Evolutionary conservation across 1,140 invertebrate species (phyloP).

Genomic region (Phocides pigmalion): DNA sequence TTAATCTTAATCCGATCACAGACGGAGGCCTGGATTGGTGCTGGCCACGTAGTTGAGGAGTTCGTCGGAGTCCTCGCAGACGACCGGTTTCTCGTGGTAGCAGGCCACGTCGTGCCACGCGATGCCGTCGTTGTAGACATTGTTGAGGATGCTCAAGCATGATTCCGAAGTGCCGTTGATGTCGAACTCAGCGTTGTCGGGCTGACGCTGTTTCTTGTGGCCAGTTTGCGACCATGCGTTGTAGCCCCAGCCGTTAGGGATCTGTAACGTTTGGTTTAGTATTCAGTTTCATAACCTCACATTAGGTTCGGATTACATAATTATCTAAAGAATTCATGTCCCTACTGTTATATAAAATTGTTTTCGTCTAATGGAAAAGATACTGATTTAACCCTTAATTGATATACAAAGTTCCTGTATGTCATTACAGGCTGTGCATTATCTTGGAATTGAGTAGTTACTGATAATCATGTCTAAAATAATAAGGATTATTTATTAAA

Average conservation of each 20-base stretch:
- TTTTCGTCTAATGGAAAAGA: too few relatives aligned
- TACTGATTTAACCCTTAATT: too few relatives aligned
- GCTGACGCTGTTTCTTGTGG: conserved; percentile 94
- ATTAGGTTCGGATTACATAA: too few relatives aligned
- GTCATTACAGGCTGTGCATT: too few relatives aligned
- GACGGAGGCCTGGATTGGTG: conserved; percentile 91
- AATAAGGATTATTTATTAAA: too few relatives aligned
- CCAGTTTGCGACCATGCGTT: conserved; percentile 95
- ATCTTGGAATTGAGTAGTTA: too few relatives aligned
- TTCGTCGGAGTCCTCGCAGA: conserved; percentile 95
- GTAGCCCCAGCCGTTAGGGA: conserved; percentile 88
- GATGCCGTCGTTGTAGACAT: conserved; percentile 95
- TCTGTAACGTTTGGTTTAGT: conserved; percentile 53
- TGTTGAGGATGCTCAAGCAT: conserved; percentile 93
- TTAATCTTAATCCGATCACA: conserved; percentile 75
- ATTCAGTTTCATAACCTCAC: too few relatives aligned
- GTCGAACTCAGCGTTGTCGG: conserved; percentile 96
- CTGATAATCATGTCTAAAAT: too few relatives aligned
- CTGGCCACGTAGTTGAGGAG: conserved; percentile 92
- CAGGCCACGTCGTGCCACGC: conserved; percentile 97
- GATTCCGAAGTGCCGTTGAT: conserved; percentile 95
- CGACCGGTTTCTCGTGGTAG: conserved; percentile 95
- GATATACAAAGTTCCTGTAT: too few relatives aligned
- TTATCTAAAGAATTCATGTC: too few relatives aligned
- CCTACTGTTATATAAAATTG: too few relatives aligned